Evolutionary conservation across 2,113 vertebrate species (phyloP).

Genomic region (Calonectris borealis): DNA sequence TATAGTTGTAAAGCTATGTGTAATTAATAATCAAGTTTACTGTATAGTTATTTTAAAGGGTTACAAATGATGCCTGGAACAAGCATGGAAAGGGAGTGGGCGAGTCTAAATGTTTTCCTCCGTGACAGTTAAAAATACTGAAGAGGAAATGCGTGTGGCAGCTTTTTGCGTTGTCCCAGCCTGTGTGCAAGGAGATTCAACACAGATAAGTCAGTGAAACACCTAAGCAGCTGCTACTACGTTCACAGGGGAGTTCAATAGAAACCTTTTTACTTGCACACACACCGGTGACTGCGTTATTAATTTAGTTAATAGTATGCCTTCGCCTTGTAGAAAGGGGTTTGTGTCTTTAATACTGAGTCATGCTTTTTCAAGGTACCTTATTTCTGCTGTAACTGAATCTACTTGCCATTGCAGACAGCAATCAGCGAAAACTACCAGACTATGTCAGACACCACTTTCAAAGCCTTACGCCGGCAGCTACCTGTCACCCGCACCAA

Average conservation of each 20-base stretch:
- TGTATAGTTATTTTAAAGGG: neutral
- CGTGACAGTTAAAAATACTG: neutral
- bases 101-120: neutral
- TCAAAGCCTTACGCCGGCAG: conserved; percentile 94
- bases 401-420: conserved; percentile 73
- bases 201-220: neutral
- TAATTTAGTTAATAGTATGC: neutral
- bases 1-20: neutral
- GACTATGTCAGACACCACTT: conserved; percentile 97
- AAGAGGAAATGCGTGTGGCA: neutral
- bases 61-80: neutral
- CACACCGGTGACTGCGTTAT: neutral
- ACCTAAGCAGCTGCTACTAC: neutral
- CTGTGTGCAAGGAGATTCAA: neutral
- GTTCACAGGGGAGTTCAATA: fast-evolving
- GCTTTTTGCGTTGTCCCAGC: neutral
- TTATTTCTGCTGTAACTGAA: neutral
- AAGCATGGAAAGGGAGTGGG: neutral
- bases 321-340: neutral
- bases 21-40: neutral
- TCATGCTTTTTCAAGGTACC: neutral
- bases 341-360: neutral
- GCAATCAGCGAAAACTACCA: conserved; percentile 96
- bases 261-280: neutral
- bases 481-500: conserved; percentile 97